Base-by-base conservation (phyloP, 2,888 invertebrate genomes). In the Amaurobius ferox region DNA sequence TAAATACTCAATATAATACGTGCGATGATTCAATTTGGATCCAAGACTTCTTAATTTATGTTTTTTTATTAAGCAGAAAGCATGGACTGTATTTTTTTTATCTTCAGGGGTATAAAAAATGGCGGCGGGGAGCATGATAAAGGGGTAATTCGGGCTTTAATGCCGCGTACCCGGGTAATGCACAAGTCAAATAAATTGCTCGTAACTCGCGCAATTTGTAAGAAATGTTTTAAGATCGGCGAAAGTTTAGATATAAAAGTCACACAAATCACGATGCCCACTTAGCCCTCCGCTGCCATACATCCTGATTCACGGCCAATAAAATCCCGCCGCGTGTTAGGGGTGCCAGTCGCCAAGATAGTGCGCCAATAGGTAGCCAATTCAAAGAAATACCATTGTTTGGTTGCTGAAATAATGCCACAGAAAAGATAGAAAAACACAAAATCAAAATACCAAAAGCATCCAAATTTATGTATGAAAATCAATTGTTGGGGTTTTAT, bases 201-300 rank as follows among this genome's bases (percentile, higher is more conserved):
- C 86, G 86, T 86, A 86, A 86, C 86, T 86, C 64, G 79, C 79
- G 86, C 86, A 86, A 86, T 86, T 86, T 86, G 86, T 86, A 86
- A 86, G 86, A 86, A 86, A 86, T 86, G 86, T 86, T 86, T 86
- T 86, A 86, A 86, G 86, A 86, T 86, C 86, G 86, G 86, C 86
- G 86, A 86, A 86, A 86, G 86, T 86, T 86, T 79, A 79, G 79
- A 79, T 86, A 86, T 86, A 86, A 86, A 86, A 86, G 86, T 86
- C 86, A 86, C 86, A 86, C 86, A 86, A 86, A 86, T 86, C 86
- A 86, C 79, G 67, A 70, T 79, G 86, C 79, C 86, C 86, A 86
- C 86, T 86, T 86, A 86, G 86, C 73, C 70, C 79, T 71, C 64
- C 19, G 86, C 86, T 79, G 86, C 86, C 86, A 79, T 86, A 79